These are phyloP conservation scores for Acleris literana DNA, from an alignment of 2,888 invertebrate genomes.

Conservation along the genomic window DNA sequence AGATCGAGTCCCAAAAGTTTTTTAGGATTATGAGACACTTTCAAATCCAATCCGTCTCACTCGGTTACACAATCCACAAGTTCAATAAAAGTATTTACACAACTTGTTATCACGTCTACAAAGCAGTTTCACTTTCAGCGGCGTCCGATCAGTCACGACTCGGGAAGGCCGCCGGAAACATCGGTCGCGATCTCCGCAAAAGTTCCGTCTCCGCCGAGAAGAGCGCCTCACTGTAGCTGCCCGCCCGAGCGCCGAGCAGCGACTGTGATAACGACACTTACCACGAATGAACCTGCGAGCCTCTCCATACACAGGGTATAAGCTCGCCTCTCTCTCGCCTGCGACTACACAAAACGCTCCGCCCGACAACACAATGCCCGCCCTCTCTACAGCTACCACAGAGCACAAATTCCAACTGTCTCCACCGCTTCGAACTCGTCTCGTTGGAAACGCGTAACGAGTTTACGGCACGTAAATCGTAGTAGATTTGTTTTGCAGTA, in stretches of 20 bases:
- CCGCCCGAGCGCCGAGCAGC: conserved; percentile 78
- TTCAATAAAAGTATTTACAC: conserved; percentile 62
- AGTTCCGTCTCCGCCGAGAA: conserved; percentile 58
- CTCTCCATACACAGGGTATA: conserved; percentile 68
- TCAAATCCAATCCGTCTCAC: conserved; percentile 54
- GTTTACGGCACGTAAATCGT: conserved; percentile 82
- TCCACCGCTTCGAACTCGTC: conserved; percentile 57
- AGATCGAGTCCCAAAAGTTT: conserved; percentile 65
- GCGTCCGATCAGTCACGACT: conserved; percentile 65
- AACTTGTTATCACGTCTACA: conserved; percentile 65
- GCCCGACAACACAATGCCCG: conserved; percentile 51
- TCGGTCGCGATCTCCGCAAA: conserved; percentile 71
- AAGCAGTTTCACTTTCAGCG: conserved; percentile 73
- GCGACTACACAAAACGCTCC: conserved; percentile 57
- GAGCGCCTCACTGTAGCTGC: conserved; percentile 51
- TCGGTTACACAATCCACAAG: conserved; percentile 65
- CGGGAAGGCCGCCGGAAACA: conserved; percentile 58
- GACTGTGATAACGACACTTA: conserved; percentile 81
- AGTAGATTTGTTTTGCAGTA: conserved; percentile 78
- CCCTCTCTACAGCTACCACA: conserved; percentile 55
- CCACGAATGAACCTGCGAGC: conserved; percentile 74
- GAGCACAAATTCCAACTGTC: conserved; percentile 61
- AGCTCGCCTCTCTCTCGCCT: conserved; percentile 72
- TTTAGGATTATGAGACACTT: conserved; percentile 48
- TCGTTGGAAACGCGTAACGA: conserved; percentile 76